These are phyloP conservation scores for Lagorchestes hirsutus DNA, from an alignment of 2,797 vertebrate species.

Conservation along the genomic window DNA sequence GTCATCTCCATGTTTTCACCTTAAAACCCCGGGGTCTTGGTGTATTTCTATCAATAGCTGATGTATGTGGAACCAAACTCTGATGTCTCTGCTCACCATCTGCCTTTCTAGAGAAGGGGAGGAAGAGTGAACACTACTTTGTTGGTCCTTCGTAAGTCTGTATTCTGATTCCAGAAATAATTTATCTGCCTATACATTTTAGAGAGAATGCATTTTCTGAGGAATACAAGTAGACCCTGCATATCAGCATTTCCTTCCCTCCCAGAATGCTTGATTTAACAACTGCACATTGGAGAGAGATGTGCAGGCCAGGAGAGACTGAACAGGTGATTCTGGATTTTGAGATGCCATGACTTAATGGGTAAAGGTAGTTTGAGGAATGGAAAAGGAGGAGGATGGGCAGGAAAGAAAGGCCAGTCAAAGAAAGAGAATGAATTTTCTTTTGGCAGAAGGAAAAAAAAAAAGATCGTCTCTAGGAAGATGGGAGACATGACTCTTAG, in stretches of 20 bases:
- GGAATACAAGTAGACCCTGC: not conserved
- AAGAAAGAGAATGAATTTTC: not conserved
- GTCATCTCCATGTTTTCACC: not conserved
- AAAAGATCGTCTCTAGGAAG: rapidly evolving
- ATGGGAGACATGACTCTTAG: rapidly evolving
- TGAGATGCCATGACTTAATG: not conserved
- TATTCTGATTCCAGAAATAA: not conserved
- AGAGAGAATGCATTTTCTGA: not conserved
- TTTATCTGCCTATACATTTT: not conserved
- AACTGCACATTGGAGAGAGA: not conserved
- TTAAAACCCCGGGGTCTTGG: not conserved
- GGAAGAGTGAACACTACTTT: not conserved
- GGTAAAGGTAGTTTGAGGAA: not conserved
- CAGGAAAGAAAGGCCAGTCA: not conserved
- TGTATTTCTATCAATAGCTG: not conserved
- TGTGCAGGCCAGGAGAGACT: not conserved
- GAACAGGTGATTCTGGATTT: not conserved
- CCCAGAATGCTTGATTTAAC: not conserved
- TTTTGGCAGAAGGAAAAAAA: not conserved
- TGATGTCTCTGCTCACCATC: not conserved
- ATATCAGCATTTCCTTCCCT: not conserved
- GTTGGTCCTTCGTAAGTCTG: not conserved
- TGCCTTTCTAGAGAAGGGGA: not conserved
- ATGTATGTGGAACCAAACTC: not conserved
- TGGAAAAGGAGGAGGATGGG: not conserved